Conservation (phyloP, 2,113 vertebrate genomes). For the Girardinichthys multiradiatus region DNA sequence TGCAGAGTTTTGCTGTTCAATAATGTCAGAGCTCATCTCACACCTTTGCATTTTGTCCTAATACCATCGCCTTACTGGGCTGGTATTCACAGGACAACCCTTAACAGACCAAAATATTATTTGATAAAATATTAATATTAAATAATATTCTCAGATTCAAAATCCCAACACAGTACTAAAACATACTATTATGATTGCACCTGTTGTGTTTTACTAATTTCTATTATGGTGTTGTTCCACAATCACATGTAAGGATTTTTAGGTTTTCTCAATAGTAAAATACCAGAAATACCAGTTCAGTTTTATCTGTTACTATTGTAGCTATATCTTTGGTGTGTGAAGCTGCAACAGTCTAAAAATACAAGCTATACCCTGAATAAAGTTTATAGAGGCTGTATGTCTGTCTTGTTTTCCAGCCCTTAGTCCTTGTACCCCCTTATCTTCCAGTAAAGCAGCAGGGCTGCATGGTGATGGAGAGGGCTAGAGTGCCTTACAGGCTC, state of each 20-base stretch:
- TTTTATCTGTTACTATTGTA: neutral
- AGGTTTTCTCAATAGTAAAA: neutral
- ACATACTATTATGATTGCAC: no score
- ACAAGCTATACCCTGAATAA: neutral
- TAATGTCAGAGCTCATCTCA: no score
- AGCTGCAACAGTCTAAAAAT: neutral
- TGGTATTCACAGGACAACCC: no score
- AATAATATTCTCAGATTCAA: no score
- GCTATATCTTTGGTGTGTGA: neutral
- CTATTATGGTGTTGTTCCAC: no score
- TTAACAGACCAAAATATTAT: no score
- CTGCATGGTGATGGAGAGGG: conserved; percentile 54
- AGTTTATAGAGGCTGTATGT: neutral
- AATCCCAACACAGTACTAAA: no score
- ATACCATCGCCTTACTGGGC: no score
- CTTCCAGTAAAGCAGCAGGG: conserved; percentile 29
- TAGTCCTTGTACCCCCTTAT: conserved; percentile 4
- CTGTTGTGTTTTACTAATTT: no score
- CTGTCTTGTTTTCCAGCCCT: neutral
- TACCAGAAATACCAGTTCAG: neutral
- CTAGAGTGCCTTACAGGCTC: conserved; percentile 37
- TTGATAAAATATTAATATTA: no score
- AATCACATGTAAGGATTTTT: neutral
- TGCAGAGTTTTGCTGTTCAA: no score
- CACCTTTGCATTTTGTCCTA: no score